A percentile compares a stretch with the other conserved stretches of the same genome.
These are phyloP conservation scores for Diadophis punctatus DNA, from an alignment of 2,113 vertebrate species.

Conservation along the genomic window DNA sequence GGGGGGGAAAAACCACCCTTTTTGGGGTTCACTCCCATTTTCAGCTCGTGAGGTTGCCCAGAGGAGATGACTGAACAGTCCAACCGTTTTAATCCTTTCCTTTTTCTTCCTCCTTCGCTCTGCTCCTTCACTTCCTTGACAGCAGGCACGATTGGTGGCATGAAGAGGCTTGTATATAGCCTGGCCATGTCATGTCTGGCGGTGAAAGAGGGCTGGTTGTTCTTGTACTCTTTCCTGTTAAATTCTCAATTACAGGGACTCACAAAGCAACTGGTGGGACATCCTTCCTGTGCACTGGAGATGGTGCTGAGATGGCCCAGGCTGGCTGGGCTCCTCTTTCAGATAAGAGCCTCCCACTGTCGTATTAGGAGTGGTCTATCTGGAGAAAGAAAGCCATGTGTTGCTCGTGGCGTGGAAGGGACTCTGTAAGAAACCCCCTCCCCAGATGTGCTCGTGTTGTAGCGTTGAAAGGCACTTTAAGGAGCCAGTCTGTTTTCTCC, in stretches of 20 bases:
- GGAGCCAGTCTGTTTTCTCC: not conserved
- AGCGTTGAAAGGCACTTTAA: not conserved
- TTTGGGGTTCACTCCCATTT: not conserved
- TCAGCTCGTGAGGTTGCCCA: not conserved
- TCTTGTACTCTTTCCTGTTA: not conserved
- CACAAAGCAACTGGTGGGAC: not conserved
- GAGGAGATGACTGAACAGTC: not conserved
- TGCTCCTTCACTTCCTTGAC: accelerated
- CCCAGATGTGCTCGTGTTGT: not conserved
- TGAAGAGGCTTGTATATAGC: not conserved
- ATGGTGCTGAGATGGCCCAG: not conserved
- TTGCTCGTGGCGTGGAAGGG: not conserved
- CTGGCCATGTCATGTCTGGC: not conserved
- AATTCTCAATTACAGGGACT: not conserved
- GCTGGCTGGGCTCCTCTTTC: not conserved
- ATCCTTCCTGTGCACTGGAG: not conserved
- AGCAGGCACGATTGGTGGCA: not conserved
- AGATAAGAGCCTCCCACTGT: not conserved
- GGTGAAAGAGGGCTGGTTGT: no score
- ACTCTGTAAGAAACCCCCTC: not conserved
- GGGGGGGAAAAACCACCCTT: not conserved
- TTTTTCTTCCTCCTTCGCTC: not conserved
- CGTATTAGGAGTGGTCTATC: not conserved
- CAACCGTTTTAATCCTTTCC: no score
- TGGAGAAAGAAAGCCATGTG: not conserved